Conservation (phyloP, 2,113 vertebrate genomes). For the Passer montanus region DNA sequence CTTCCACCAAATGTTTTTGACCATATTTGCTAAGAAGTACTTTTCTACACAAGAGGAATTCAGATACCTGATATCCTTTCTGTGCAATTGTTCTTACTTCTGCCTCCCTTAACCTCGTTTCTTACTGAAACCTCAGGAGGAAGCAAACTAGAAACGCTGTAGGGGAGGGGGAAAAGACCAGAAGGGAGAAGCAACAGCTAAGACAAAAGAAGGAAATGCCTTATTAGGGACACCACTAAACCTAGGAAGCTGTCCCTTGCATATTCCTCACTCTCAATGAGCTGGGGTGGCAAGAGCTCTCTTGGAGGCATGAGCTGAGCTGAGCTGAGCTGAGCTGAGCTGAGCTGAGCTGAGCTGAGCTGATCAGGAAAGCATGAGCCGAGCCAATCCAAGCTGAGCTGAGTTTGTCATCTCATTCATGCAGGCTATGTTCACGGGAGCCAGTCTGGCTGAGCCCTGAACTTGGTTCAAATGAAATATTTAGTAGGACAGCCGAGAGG, state of each 20-base stretch:
- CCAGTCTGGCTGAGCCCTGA: neutral
- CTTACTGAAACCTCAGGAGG: neutral
- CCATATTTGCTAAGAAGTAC: neutral
- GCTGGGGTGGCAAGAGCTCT: neutral
- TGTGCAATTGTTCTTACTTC: neutral
- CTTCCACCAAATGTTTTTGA: neutral
- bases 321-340: neutral
- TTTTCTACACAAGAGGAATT: neutral
- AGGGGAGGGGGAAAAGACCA: neutral
- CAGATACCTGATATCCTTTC: neutral
- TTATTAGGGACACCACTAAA: neutral
- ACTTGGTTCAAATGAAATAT: neutral
- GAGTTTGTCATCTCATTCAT: neutral
- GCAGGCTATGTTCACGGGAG: neutral
- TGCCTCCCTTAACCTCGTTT: neutral
- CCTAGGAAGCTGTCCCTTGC: neutral
- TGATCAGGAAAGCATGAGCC: neutral
- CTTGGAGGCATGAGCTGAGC: neutral
- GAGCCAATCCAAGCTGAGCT: neutral
- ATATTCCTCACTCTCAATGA: neutral
- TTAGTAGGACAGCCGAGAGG: neutral
- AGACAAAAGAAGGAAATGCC: neutral
- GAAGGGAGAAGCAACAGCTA: neutral
- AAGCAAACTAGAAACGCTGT: neutral
- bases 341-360: neutral